Evolutionary conservation across 2,113 vertebrate genomes (phyloP).

Genomic region (Coptodon rendalli): DNA sequence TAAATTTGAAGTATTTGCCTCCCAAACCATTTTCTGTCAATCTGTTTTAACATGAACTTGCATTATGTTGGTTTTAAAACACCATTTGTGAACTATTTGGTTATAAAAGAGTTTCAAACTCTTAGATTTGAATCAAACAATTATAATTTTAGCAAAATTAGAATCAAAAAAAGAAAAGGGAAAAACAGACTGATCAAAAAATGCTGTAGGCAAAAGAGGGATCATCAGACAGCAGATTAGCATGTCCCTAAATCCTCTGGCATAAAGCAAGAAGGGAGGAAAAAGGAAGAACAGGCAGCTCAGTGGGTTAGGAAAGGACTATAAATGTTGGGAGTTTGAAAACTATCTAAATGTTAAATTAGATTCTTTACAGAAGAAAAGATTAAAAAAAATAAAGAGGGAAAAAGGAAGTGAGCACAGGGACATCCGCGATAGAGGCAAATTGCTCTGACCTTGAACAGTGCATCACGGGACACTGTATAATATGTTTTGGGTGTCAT

Average conservation of each 20-base stretch:
- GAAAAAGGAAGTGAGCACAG: conserved; percentile 36
- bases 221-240: conserved; percentile 20
- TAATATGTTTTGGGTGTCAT: conserved; percentile 81
- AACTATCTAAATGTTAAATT: conserved; percentile 36
- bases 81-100: neutral
- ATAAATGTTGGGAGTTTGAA: conserved; percentile 18
- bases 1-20: conserved; percentile 13
- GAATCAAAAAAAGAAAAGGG: neutral
- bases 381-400: neutral
- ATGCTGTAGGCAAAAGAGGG: conserved; percentile 24
- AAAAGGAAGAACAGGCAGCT: neutral
- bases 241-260: conserved; percentile 29
- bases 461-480: conserved; percentile 79
- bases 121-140: neutral
- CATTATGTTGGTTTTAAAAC: neutral
- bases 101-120: neutral
- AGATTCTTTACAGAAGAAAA: conserved; percentile 29
- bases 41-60: conserved; percentile 19
- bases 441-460: conserved; percentile 79
- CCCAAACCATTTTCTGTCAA: conserved; percentile 40
- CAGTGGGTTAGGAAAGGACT: conserved; percentile 52
- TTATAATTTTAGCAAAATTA: neutral
- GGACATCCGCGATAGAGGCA: conserved; percentile 65
- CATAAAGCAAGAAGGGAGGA: conserved; percentile 15
- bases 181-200: conserved; percentile 47